Evolutionary conservation across 92 coral and sea anemone species (phyloP), one percentile per base, ranked within the genome.

Genomic region (Phenganax marumi): DNA sequence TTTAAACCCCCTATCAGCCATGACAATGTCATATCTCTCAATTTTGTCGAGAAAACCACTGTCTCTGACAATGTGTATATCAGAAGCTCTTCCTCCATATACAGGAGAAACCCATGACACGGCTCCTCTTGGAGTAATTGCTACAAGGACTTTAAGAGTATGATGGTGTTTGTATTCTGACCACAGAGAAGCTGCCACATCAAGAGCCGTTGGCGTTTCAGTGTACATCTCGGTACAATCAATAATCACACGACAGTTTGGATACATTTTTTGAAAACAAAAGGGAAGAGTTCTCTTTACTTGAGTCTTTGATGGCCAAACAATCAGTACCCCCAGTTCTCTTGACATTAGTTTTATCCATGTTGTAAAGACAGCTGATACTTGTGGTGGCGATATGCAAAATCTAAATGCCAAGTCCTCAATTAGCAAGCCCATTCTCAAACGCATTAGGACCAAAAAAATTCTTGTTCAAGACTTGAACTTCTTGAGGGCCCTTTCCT

Each of bases 121-220:
- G 81, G 43, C 43, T 33, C 43, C 43, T 33, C 13, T 85, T 65
- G 43, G 43, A 33, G 43, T 33, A 33, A 33, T 33, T 10, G 89
- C 85, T 21, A 81, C 84, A 46, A 86, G 86, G 19, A 82, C 76
- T 77, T 89, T 82, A 23, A 81, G 55, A 48, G 91, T 89, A 8
- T 89, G 84, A 52, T 81, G 85, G 12, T 89, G 86, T 65, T 85
- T 85, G 68, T 85, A 85, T 17, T 89, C 92, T 68, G 89, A 89
- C 92, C 89, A 89, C 21, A 87, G 78, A 17, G 85, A 82, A 47
- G 92, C 85, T 49, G 57, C 66, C 7, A 71, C 18, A 57, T 19
- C 43, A 3, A 82, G 87, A 58, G 82, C 89, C 11, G 52, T 89
- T 60, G 89, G 92, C 0, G 82, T 89, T 52, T 89, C 92, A 33